A percentile compares a stretch with the other conserved stretches of the same genome.
phyloP scores from a whole-genome alignment of 2,888 invertebrate genomes.

The Unio pictorum region DNA sequence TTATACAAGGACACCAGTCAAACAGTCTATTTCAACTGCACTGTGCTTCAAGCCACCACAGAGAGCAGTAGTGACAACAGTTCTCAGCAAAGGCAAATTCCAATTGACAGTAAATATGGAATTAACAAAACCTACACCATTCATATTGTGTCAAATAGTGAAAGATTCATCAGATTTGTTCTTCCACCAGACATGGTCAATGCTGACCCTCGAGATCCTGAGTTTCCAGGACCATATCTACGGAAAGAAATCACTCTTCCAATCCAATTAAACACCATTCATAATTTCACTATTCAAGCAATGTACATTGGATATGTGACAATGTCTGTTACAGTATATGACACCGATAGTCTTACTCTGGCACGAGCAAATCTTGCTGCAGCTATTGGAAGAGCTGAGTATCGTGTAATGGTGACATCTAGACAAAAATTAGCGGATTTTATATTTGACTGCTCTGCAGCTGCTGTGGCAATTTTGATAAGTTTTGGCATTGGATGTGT shows the following conservation, averaged over 20 bases:
- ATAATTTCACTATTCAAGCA: conserved; percentile 55
- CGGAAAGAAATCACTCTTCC: conserved; percentile 34
- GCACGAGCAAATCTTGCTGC: conserved; percentile 35
- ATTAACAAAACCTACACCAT: conserved; percentile 23
- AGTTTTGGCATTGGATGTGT: conserved; percentile 69
- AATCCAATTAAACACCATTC: conserved; percentile 41
- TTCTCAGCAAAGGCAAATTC: background rate
- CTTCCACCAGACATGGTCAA: conserved; percentile 35
- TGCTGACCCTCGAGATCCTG: conserved; percentile 14
- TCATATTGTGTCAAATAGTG: conserved; percentile 21
- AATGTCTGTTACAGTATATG: conserved; percentile 56
- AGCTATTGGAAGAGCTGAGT: conserved; percentile 48
- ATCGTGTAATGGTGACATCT: conserved; percentile 47
- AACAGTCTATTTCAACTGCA: conserved; percentile 59
- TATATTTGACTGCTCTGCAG: conserved; percentile 65
- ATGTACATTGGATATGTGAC: conserved; percentile 60
- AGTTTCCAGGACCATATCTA: conserved; percentile 20
- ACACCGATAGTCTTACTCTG: conserved; percentile 39
- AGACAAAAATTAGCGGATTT: conserved; percentile 61
- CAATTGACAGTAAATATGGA: conserved; percentile 3
- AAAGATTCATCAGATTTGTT: conserved; percentile 24
- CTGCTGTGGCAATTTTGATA: conserved; percentile 65
- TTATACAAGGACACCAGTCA: conserved; percentile 53
- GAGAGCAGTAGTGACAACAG: conserved; percentile 25
- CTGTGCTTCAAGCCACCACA: conserved; percentile 8